Evolutionary conservation across 2,797 vertebrate species (phyloP), one percentile per base, ranked within the genome.

Genomic region (Dryobates pubescens): DNA sequence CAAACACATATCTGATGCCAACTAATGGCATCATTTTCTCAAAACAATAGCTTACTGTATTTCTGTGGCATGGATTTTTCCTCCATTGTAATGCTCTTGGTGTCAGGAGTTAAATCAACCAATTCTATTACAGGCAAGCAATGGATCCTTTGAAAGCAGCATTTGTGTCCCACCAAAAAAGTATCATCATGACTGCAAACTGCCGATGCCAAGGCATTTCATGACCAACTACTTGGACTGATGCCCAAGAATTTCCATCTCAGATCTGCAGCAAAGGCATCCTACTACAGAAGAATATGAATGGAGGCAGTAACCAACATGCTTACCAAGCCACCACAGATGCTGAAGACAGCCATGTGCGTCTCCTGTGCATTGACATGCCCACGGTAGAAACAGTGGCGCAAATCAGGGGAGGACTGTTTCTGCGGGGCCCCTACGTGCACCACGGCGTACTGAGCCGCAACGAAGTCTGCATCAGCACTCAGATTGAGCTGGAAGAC

Each of bases 291-390:
- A 19, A 71, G 36, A 78, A 15, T 3, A 86, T 86, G 90, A 95
- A 95, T 71, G 80, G 68, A 87, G 77, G 92, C 26, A 59, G 57
- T 27, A 82, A 78, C 29, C 43, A 43, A 43, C 43, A 38, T 34
- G 97, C 99, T 99, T 98, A 99, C 99, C 96, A 99, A 98, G 91
- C 99, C 99, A 63, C 99, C 98, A 82, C 99, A 99, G 80, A 99
- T 95, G 95, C 99, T 99, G 97, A 99, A 98, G 94, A 99, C 98
- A 0, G 99, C 99, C 6, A 97, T 95, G 94, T 98, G 97, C 7
- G 96, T 96, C 82, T 96, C 97, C 71, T 91, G 96, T 17, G 98
- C 97, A 63, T 99, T 99, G 94, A 99, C 99, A 89, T 98, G 98
- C 94, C 99, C 99, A 18, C 98, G 98, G 96, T 99, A 99, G 95